Evolutionary conservation across 37 sponge, comb jelly and placozoan species (phyloP).

Genomic region (Agelas oroides): DNA sequence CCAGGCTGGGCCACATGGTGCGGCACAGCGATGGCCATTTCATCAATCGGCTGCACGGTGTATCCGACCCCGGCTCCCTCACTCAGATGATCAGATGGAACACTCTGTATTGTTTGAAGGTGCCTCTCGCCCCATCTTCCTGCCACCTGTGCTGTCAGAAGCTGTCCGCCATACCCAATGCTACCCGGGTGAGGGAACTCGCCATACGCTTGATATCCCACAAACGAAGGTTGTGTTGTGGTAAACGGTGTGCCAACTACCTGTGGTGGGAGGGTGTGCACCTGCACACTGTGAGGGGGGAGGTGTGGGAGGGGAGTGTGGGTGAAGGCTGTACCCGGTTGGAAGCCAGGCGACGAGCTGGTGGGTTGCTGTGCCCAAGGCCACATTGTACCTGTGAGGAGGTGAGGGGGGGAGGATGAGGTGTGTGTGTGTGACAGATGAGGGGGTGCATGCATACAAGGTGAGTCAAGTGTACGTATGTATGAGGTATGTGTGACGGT

Average conservation of each 20-base stretch:
- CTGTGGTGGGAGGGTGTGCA: neutral
- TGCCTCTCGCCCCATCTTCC: neutral
- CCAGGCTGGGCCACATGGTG: no score
- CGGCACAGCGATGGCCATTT: no score
- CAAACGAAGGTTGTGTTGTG: neutral
- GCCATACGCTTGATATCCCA: no score
- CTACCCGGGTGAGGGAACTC: neutral
- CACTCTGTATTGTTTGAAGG: neutral
- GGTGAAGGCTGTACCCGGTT: neutral
- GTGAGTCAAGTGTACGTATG: no score
- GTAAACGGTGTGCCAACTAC: neutral
- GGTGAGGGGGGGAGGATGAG: no score
- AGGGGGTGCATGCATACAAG: no score
- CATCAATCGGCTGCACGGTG: neutral
- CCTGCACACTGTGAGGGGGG: neutral
- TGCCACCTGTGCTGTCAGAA: neutral
- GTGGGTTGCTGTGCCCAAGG: no score
- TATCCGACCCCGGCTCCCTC: neutral
- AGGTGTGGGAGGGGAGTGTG: neutral
- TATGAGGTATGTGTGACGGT: no score
- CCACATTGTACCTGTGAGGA: slow-evolving; percentile 7
- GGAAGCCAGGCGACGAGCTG: neutral
- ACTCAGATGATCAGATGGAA: no score
- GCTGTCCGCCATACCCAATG: neutral
- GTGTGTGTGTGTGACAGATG: no score